Base-by-base conservation (phyloP, 2,113 vertebrate genomes). In the Paramisgurnus dabryanus region DNA sequence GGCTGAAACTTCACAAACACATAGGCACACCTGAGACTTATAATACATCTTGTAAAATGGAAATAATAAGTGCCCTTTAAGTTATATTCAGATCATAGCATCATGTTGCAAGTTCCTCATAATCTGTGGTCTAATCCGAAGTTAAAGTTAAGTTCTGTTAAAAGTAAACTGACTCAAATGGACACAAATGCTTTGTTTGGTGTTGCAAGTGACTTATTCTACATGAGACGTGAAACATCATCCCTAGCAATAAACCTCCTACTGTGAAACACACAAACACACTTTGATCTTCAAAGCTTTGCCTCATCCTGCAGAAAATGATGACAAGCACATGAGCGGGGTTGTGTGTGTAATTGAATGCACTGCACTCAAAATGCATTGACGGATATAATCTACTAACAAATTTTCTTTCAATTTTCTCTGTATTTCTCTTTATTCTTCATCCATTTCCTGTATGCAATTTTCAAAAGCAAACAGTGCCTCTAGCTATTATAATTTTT, bases 321-420 rank as follows among this genome's bases (percentile, higher is more conserved):
- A 85, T 74, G 82, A 82, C 87, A 85, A 50, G 83, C 81, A 74
- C 39, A 45, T 76, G 22, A 76, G 45, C 43, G 66, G 47, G 47
- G 47, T 18, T 66, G 57, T 7, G 34, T 41, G 45, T 3, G 85
- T 91, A 90, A 91, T 84, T 88, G 85, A 87, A 89, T 82, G 86
- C 85, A 86, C 72, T 85, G 81, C 43, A n/a, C 83, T 76, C 85
- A 84, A 89, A 84, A 89, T 89, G 85, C 67, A 84, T 76, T 88
- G 89, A 90, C 71, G 40, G 88, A 87, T 87, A 87, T 85, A 85
- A 86, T 88, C 85, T 86, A 90, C 90, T 91, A 90, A 83, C 71
- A 63, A 87, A 86, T 90, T 75, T 65, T 9, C 34, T 7, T 43
- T 27, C 2, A 18, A 34, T 45, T 41, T 15, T 55, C 6, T 72